Conservation (phyloP, 2,797 vertebrate species). For the Siniperca obscura region DNA sequence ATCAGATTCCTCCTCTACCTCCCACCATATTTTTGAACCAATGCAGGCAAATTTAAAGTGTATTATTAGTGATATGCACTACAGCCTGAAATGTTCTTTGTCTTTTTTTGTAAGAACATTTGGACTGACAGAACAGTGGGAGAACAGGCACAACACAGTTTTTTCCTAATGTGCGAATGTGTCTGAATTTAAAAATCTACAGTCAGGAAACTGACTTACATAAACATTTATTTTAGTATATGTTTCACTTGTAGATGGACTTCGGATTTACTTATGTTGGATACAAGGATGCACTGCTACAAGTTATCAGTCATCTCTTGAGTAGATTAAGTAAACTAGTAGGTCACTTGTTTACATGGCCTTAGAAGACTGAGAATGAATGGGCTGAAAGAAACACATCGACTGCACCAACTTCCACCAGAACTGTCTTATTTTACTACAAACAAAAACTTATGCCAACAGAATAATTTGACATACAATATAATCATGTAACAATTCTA, state of each 20-base stretch:
- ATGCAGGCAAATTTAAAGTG: slow-evolving; percentile 19
- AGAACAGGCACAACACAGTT: neutral
- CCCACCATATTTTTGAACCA: slow-evolving; percentile 18
- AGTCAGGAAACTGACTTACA: neutral
- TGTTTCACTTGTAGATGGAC: neutral
- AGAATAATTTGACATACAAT: neutral
- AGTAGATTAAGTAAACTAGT: neutral
- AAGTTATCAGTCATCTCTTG: no score
- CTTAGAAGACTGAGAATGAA: slow-evolving; percentile 12
- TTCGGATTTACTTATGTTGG: neutral
- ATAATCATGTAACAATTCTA: neutral
- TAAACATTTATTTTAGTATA: neutral
- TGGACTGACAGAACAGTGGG: slow-evolving; percentile 2
- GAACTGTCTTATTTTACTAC: neutral
- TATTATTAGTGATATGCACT: slow-evolving; percentile 31
- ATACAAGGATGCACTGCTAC: neutral
- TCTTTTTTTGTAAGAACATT: slow-evolving; percentile 18
- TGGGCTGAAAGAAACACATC: neutral
- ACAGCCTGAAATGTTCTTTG: slow-evolving; percentile 6
- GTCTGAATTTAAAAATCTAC: slow-evolving; percentile 9
- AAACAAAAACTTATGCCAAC: neutral
- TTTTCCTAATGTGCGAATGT: slow-evolving; percentile 10
- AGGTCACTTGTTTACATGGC: neutral
- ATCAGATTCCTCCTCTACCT: slow-evolving; percentile 39
- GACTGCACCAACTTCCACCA: neutral